Percentiles rank a stretch among this genome's conserved stretches.
Evolutionary conservation across 1,140 invertebrate genomes (phyloP).

Genomic region (Lasioglossum albipes): DNA sequence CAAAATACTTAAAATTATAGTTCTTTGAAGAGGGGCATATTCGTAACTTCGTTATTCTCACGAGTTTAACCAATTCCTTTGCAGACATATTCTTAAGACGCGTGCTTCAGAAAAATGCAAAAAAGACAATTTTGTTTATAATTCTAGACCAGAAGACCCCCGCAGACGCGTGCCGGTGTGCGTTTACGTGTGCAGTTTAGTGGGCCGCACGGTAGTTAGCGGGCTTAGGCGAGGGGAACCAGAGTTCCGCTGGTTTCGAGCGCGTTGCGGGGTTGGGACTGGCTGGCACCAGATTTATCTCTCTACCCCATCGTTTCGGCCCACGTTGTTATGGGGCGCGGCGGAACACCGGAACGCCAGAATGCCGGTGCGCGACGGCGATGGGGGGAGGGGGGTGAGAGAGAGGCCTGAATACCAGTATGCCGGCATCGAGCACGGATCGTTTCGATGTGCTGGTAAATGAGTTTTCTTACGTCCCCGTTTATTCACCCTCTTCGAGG

Average conservation of each 20-base stretch:
- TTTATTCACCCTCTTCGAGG: conserved; percentile 4
- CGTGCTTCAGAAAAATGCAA: too few species aligned
- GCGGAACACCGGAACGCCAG: conserved; percentile 39
- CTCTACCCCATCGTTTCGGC: conserved; percentile 65
- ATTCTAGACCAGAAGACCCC: too few species aligned
- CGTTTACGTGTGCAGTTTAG: conserved; percentile 43
- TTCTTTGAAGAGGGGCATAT: too few species aligned
- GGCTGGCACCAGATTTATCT: conserved; percentile 71
- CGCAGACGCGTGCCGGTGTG: conserved; percentile 5
- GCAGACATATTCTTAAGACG: too few species aligned
- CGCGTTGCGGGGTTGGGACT: conserved; percentile 48
- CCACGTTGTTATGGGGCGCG: conserved; percentile 60
- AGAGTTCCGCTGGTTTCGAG: conserved; percentile 24
- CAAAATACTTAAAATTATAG: too few species aligned
- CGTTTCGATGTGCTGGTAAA: conserved; percentile 21
- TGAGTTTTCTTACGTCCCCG: conserved; percentile 31
- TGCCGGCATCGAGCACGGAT: conserved; percentile 1
- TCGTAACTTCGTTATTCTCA: too few species aligned
- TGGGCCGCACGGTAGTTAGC: conserved; percentile 39
- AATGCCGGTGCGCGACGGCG: conserved; percentile 23
- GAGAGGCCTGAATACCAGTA: neutral
- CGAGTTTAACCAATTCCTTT: too few species aligned
- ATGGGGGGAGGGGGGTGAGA: too few species aligned
- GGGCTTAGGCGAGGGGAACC: conserved; percentile 20
- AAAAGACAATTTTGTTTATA: too few species aligned